Percentiles rank a stretch among this genome's conserved stretches.
phyloP scores from a whole-genome alignment of 2,888 invertebrate genomes.

The Brassicogethes aeneus region DNA sequence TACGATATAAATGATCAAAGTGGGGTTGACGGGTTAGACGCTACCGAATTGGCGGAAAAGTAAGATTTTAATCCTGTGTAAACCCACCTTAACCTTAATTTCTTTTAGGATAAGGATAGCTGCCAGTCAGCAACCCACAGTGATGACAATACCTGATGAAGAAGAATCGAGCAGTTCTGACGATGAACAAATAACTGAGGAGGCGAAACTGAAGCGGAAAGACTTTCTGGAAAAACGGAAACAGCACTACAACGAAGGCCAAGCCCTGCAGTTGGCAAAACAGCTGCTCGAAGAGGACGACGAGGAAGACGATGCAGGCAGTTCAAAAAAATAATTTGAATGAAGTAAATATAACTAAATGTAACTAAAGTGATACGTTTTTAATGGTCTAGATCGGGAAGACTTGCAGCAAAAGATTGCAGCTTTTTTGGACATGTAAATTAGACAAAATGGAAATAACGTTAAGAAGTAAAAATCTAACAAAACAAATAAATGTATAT shows the following conservation, averaged over 20 bases:
- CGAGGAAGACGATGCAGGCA: constrained; percentile 58
- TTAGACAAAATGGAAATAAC: too few relatives aligned
- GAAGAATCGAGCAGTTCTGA: constrained; percentile 29
- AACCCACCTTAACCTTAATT: constrained; percentile 1
- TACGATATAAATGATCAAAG: constrained; percentile 47
- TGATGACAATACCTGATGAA: constrained; percentile 37
- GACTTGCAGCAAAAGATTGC: too few relatives aligned
- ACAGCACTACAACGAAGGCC: constrained; percentile 96
- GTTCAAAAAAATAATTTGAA: too few relatives aligned
- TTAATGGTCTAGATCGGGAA: too few relatives aligned
- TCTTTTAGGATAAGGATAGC: constrained; percentile 36
- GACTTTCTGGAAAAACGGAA: constrained; percentile 91
- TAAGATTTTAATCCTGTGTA: too few relatives aligned
- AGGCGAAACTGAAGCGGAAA: constrained; percentile 54
- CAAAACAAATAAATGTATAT: too few relatives aligned
- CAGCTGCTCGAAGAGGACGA: constrained; percentile 86
- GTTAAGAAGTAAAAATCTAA: too few relatives aligned
- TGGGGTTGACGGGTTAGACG: constrained; percentile 54
- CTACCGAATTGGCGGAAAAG: constrained; percentile 71
- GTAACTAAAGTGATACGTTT: too few relatives aligned
- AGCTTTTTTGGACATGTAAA: too few relatives aligned
- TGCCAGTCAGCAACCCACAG: constrained; percentile 41
- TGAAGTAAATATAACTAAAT: too few relatives aligned
- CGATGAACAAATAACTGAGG: constrained; percentile 41
- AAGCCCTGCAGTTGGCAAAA: constrained; percentile 85